A percentile compares a stretch with the other conserved stretches of the same genome.
phyloP scores from a whole-genome alignment of 35 echinoderm and acorn worm genomes.

The Chiridota heheva region DNA sequence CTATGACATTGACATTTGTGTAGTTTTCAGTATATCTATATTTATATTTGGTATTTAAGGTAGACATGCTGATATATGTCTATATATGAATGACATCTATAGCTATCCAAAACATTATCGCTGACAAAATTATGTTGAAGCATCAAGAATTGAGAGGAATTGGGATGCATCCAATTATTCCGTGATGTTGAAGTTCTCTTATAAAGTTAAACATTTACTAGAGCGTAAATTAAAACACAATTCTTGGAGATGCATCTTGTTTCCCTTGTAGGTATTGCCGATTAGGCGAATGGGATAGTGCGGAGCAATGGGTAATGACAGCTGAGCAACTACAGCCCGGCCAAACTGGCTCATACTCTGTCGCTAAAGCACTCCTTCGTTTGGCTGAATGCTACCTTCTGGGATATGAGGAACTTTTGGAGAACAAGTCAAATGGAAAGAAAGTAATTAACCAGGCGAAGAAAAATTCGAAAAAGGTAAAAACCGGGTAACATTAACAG shows the following conservation, averaged over 20 bases:
- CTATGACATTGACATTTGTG: background rate
- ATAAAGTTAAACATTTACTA: background rate
- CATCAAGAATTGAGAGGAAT: background rate
- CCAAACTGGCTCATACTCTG: slow-evolving; percentile 9
- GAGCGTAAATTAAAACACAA: background rate
- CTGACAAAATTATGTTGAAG: background rate
- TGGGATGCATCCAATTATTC: background rate
- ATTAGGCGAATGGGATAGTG: slow-evolving; percentile 21
- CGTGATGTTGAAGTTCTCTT: background rate
- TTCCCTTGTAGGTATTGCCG: slow-evolving; percentile 45
- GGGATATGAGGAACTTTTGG: slow-evolving; percentile 4
- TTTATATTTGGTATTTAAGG: too few relatives aligned
- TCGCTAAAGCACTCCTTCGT: slow-evolving; percentile 33
- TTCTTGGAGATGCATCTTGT: background rate
- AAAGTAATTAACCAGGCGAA: slow-evolving; percentile 9
- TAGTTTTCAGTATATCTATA: background rate
- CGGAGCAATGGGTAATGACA: slow-evolving; percentile 57
- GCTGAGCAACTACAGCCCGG: slow-evolving; percentile 45
- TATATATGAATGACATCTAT: background rate
- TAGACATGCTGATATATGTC: too few relatives aligned
- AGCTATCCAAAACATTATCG: background rate
- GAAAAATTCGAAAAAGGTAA: slow-evolving; percentile 31
- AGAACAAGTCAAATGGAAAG: background rate
- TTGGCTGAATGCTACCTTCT: slow-evolving; percentile 69
- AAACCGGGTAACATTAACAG: too few relatives aligned